Evolutionary conservation across 2,113 vertebrate genomes (phyloP).

Genomic region (Beaufortia kweichowensis): DNA sequence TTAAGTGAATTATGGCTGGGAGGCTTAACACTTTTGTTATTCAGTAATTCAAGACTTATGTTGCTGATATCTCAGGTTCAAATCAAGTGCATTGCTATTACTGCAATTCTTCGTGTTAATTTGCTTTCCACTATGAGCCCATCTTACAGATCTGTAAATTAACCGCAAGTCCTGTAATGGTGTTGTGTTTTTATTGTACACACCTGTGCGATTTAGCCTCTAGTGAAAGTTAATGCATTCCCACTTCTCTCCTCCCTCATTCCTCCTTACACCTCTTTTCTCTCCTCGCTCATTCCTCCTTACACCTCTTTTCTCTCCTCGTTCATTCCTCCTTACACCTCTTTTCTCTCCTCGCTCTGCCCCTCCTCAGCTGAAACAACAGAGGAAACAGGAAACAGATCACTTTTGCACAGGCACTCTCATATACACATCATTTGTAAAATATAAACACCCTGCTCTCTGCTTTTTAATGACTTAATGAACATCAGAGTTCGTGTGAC

Average conservation of each 20-base stretch:
- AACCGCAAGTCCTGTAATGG: not conserved
- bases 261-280: slow-evolving; percentile 52
- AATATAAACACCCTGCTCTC: slow-evolving; percentile 22
- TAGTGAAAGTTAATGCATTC: slow-evolving; percentile 9
- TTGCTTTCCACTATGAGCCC: not conserved
- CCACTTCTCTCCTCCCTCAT: not conserved
- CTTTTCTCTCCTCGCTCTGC: slow-evolving; percentile 58
- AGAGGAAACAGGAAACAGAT: slow-evolving; percentile 62
- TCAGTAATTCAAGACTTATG: no score
- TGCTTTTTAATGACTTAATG: slow-evolving; percentile 15
- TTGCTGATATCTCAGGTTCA: no score
- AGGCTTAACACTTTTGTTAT: no score
- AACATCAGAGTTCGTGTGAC: slow-evolving; percentile 6
- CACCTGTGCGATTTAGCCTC: not conserved
- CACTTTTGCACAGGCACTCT: slow-evolving; percentile 30
- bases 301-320: slow-evolving; percentile 46
- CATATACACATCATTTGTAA: slow-evolving; percentile 29
- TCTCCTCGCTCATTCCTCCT: slow-evolving; percentile 52
- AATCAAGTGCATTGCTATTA: no score
- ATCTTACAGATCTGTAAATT: not conserved
- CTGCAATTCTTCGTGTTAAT: not conserved
- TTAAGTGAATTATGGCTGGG: no score
- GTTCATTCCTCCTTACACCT: slow-evolving; percentile 35
- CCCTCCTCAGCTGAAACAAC: slow-evolving; percentile 70
- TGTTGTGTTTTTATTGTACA: not conserved